Evolutionary conservation across 2,888 invertebrate genomes (phyloP).

Genomic region (Gortyna flavago): DNA sequence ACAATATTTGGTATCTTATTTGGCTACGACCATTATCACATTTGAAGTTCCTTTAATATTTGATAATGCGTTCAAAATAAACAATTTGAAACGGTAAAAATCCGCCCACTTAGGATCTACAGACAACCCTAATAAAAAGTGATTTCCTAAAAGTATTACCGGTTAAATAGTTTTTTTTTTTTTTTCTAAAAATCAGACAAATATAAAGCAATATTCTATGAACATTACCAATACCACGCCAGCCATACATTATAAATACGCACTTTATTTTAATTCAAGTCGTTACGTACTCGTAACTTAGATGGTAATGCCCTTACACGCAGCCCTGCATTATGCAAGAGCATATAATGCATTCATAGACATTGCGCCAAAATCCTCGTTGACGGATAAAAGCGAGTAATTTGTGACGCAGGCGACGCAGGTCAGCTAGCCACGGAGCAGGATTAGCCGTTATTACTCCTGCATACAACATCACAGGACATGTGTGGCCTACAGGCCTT

Average conservation of each 20-base stretch:
- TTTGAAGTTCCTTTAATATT: background rate
- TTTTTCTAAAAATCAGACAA: too few relatives aligned
- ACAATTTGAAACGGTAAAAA: background rate
- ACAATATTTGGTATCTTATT: background rate
- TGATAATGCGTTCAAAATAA: background rate
- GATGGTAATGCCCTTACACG: conserved; percentile 54
- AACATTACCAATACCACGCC: background rate
- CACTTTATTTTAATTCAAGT: conserved; percentile 31
- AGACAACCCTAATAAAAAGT: background rate
- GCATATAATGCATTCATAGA: conserved; percentile 76
- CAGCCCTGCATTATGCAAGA: conserved; percentile 72
- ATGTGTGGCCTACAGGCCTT: conserved; percentile 14
- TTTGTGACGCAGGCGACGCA: conserved; percentile 66
- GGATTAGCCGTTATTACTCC: conserved; percentile 80
- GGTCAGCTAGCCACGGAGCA: conserved; percentile 45
- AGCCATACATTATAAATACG: conserved; percentile 24
- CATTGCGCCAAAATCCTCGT: conserved; percentile 73
- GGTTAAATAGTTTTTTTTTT: background rate
- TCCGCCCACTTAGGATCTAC: background rate
- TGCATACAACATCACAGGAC: conserved; percentile 79
- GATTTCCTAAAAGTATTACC: background rate
- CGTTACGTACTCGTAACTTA: conserved; percentile 42
- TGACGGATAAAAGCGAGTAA: conserved; percentile 79
- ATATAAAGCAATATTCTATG: background rate
- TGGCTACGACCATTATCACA: background rate